These are phyloP conservation scores for Folsomia candida DNA, from an alignment of 2,888 invertebrate species.

Conservation along the genomic window DNA sequence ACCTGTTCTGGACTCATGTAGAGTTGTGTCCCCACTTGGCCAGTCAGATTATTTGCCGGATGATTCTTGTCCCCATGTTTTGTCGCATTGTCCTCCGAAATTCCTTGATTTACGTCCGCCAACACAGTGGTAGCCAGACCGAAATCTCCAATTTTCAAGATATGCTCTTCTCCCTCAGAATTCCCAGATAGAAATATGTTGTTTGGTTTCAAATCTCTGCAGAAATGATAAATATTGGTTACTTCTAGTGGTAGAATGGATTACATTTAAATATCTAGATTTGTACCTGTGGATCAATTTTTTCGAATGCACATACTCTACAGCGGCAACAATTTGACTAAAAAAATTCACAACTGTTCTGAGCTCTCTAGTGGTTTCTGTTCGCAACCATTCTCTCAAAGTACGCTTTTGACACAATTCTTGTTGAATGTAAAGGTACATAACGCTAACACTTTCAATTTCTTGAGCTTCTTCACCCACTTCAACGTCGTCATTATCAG, in stretches of 20 bases:
- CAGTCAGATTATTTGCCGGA: conserved; percentile 53
- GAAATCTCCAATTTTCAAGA: conserved; percentile 89
- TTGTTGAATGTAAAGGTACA: conserved; percentile 90
- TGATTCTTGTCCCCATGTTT: conserved; percentile 52
- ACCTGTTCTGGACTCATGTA: conserved; percentile 99
- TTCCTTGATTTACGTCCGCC: conserved; percentile 55
- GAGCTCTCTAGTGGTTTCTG: conserved; percentile 57
- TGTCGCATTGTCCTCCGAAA: conserved; percentile 12
- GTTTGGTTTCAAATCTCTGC: conserved; percentile 86
- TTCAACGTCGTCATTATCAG: neutral
- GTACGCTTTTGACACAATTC: conserved; percentile 87
- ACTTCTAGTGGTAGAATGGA: too few species aligned
- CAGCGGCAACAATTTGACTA: conserved; percentile 87
- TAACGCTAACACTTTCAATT: conserved; percentile 50
- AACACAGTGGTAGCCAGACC: conserved; percentile 90
- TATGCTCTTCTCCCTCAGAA: conserved; percentile 30
- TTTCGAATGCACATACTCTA: conserved; percentile 89
- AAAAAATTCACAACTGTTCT: conserved; percentile 67
- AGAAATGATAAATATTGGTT: too few species aligned
- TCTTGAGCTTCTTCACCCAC: conserved; percentile 36
- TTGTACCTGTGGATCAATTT: conserved; percentile 92
- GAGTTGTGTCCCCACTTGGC: conserved; percentile 78
- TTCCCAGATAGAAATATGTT: conserved; percentile 47
- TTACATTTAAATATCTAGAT: too few species aligned
- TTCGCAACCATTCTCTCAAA: conserved; percentile 80